Base-by-base conservation (phyloP, 2,113 vertebrate genomes). In the Paratilapia polleni region DNA sequence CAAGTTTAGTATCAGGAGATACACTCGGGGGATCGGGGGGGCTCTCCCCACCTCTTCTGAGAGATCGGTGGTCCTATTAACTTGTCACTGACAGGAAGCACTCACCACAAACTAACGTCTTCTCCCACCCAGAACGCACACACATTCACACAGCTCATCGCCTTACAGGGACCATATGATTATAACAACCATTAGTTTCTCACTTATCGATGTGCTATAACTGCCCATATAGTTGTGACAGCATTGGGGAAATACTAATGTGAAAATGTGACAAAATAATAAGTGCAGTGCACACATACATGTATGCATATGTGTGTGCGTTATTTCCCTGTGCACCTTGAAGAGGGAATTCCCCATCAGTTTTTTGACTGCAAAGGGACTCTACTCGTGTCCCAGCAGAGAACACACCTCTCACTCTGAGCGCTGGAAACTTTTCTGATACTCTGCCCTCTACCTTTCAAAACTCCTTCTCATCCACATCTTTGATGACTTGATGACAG, bases 51-150 rank as follows among this genome's bases (percentile, higher is more conserved):
- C 82, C 75, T 85, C 82, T 90, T 91, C 84, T 9, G 89, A 90
- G 80, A 89, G 41, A 78, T 90, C 79, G 90, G 90, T 92, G 93
- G 93, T 93, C 92, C 84, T 75, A 83, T 87, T 80, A 73, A 84
- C 76, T 87, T 88, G 76, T 91, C 83, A 81, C 70, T 92, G 90
- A 93, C 92, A 94, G 93, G 94, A 95, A 94, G 84, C 82, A 41
- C 79, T 89, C 58, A 86, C 91, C 91, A 73, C 94, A 91, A 86
- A 85, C 90, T 81, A 88, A 90, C 89, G 88, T 84, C 78, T 90
- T 84, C 76, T 91, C 80, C 83, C 87, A 89, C 85, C 89, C 85
- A 61, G 78, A 87, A 13, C 68, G 49, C 7, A 77, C 82, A 85
- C 80, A 77, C 88, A 60, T 43, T 47, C 60, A 85, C 80, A 79